Evolutionary conservation across 2,888 invertebrate genomes (phyloP).

Genomic region (Gari tellinella): DNA sequence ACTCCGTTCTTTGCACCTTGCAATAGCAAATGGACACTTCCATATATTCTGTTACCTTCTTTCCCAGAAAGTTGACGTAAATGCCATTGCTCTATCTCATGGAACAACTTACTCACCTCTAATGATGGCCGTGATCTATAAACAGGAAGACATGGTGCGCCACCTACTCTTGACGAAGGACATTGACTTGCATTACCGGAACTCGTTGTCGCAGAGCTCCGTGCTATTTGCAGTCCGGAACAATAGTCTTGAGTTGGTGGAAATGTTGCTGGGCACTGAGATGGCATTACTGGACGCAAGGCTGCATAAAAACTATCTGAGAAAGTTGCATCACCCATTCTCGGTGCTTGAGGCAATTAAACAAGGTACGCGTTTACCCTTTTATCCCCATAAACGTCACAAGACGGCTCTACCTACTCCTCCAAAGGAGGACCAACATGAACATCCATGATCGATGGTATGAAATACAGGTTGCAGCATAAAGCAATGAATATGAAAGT

Average conservation of each 20-base stretch:
- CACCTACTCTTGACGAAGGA: slow-evolving; percentile 47
- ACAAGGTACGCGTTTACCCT: too few relatives aligned
- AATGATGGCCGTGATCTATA: slow-evolving; percentile 53
- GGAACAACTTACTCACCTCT: slow-evolving; percentile 54
- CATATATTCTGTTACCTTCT: slow-evolving; percentile 57
- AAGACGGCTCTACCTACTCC: too few relatives aligned
- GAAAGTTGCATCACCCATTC: slow-evolving; percentile 49
- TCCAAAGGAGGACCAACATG: too few relatives aligned
- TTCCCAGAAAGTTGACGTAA: slow-evolving; percentile 49
- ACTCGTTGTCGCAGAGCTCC: slow-evolving; percentile 52
- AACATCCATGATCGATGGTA: too few relatives aligned
- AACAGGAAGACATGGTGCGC: slow-evolving; percentile 52
- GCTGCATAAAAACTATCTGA: not conserved
- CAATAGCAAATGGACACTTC: slow-evolving; percentile 54
- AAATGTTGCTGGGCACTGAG: slow-evolving; percentile 48
- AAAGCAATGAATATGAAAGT: too few relatives aligned
- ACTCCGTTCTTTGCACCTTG: slow-evolving; percentile 52
- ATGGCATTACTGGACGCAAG: slow-evolving; percentile 21
- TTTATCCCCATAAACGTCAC: too few relatives aligned
- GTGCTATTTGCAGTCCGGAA: slow-evolving; percentile 57
- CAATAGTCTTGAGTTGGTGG: slow-evolving; percentile 48
- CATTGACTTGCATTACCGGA: slow-evolving; percentile 44
- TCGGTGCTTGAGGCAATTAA: slow-evolving; percentile 55
- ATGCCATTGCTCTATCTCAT: slow-evolving; percentile 45
- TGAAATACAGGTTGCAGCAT: too few relatives aligned